phyloP scores from a whole-genome alignment of 2,797 vertebrate species.

The Ctenopoma kingsleyae region DNA sequence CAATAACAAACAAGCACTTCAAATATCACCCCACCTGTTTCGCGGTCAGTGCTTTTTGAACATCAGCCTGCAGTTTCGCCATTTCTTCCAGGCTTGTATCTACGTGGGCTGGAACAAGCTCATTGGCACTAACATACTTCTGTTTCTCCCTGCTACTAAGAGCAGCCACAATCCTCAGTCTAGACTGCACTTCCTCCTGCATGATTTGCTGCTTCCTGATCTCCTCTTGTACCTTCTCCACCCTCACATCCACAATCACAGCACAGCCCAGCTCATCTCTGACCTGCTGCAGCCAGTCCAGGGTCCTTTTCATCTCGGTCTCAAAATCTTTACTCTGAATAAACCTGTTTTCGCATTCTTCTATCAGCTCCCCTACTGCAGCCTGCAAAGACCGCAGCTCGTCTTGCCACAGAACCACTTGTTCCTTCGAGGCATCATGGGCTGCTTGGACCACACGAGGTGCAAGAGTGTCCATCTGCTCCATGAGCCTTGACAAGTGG shows the following conservation, averaged over 20 bases:
- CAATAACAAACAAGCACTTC: not conserved
- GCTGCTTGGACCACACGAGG: constrained; percentile 88
- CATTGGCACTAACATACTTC: constrained; percentile 90
- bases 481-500: constrained; percentile 89
- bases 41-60: constrained; percentile 88
- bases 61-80: constrained; percentile 88
- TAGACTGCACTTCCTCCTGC: constrained; percentile 96
- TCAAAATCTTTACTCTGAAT: constrained; percentile 97
- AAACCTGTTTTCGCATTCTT: constrained; percentile 94
- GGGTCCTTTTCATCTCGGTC: constrained; percentile 91
- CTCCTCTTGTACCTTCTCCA: constrained; percentile 95
- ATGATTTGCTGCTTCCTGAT: constrained; percentile 96
- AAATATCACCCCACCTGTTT: constrained; percentile 87
- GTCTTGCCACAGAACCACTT: constrained; percentile 91
- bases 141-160: constrained; percentile 93
- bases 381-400: constrained; percentile 89
- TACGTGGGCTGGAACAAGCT: constrained; percentile 90
- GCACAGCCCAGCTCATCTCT: constrained; percentile 88
- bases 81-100: constrained; percentile 91
- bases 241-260: constrained; percentile 88
- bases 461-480: constrained; percentile 91
- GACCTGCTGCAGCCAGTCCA: constrained; percentile 92
- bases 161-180: constrained; percentile 93
- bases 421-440: constrained; percentile 86
- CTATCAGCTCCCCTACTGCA: constrained; percentile 87